Evolutionary conservation across 2,888 invertebrate genomes (phyloP).

Genomic region (Drosophila nigritarsus): DNA sequence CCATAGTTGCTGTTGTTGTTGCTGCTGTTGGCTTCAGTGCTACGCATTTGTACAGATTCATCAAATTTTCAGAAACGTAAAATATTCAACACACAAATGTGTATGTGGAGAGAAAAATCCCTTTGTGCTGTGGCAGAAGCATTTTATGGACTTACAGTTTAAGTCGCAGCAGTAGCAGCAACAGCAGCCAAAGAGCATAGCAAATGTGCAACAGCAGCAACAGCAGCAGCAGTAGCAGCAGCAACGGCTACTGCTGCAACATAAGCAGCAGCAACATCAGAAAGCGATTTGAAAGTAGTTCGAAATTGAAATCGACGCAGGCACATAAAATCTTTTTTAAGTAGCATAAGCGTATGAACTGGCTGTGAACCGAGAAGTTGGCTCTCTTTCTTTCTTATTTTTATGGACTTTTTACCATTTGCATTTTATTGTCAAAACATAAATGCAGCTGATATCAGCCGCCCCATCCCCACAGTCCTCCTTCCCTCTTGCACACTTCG

Average conservation of each 20-base stretch:
- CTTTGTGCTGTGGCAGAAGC: slow-evolving; percentile 75
- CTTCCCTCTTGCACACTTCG: not conserved
- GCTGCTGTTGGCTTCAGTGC: slow-evolving; percentile 59
- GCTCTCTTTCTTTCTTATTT: slow-evolving; percentile 30
- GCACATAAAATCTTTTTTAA: slow-evolving; percentile 70
- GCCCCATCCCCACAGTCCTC: not conserved
- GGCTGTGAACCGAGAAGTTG: slow-evolving; percentile 35
- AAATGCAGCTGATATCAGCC: slow-evolving; percentile 63
- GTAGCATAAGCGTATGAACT: slow-evolving; percentile 75
- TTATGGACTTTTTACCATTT: slow-evolving; percentile 75
- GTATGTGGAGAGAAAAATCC: slow-evolving; percentile 49
- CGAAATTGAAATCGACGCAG: slow-evolving; percentile 71
- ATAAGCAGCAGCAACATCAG: slow-evolving; percentile 44
- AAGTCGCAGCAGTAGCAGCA: slow-evolving; percentile 46
- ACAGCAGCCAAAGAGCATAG: slow-evolving; percentile 68
- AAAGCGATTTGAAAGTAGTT: slow-evolving; percentile 70
- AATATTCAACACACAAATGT: slow-evolving; percentile 60
- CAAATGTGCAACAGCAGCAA: slow-evolving; percentile 64
- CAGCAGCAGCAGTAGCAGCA: slow-evolving; percentile 18
- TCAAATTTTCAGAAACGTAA: slow-evolving; percentile 79
- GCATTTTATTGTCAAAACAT: slow-evolving; percentile 80
- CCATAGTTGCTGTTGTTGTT: slow-evolving; percentile 37
- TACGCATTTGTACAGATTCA: slow-evolving; percentile 79
- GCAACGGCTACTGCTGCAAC: slow-evolving; percentile 5
- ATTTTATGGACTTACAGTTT: slow-evolving; percentile 80